These are phyloP conservation scores for Apis cerana DNA, from an alignment of 1,140 invertebrate species.

Conservation along the genomic window DNA sequence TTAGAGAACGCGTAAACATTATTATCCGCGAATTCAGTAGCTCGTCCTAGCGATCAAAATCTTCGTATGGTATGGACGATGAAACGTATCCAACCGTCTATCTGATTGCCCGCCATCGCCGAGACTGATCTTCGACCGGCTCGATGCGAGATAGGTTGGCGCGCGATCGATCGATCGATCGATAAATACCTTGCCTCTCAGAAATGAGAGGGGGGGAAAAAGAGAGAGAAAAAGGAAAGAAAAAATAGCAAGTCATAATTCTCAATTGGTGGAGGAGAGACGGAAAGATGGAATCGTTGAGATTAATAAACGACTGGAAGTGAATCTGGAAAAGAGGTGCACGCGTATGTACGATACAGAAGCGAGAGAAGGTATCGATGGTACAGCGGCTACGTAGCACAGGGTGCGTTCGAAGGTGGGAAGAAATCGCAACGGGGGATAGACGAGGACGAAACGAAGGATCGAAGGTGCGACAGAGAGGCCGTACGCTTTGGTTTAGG, in stretches of 20 bases:
- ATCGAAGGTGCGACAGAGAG: constrained; percentile 62
- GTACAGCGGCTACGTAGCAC: constrained; percentile 28
- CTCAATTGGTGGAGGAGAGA: background rate
- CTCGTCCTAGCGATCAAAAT: constrained; percentile 42
- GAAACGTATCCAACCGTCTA: constrained; percentile 53
- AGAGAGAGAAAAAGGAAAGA: background rate
- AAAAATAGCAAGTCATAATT: background rate
- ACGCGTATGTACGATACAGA: constrained; percentile 6
- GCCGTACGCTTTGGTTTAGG: constrained; percentile 73
- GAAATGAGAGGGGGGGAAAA: background rate
- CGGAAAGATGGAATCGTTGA: constrained; percentile 42
- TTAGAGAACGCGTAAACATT: too few relatives aligned
- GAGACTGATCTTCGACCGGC: constrained; percentile 19
- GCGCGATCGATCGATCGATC: constrained; percentile 30
- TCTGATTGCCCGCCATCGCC: constrained; percentile 21
- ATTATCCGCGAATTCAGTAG: constrained; percentile 40
- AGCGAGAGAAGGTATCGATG: constrained; percentile 54
- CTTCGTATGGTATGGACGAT: constrained; percentile 24
- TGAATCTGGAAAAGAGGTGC: constrained; percentile 20
- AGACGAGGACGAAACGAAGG: constrained; percentile 27
- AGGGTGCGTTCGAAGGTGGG: constrained; percentile 47
- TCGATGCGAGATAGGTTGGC: constrained; percentile 21
- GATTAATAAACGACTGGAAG: constrained; percentile 12
- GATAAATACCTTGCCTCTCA: constrained; percentile 30
- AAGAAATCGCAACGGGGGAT: constrained; percentile 23